Base-by-base conservation (phyloP, 2,888 invertebrate species). In the Chaetoderma sp. region DNA sequence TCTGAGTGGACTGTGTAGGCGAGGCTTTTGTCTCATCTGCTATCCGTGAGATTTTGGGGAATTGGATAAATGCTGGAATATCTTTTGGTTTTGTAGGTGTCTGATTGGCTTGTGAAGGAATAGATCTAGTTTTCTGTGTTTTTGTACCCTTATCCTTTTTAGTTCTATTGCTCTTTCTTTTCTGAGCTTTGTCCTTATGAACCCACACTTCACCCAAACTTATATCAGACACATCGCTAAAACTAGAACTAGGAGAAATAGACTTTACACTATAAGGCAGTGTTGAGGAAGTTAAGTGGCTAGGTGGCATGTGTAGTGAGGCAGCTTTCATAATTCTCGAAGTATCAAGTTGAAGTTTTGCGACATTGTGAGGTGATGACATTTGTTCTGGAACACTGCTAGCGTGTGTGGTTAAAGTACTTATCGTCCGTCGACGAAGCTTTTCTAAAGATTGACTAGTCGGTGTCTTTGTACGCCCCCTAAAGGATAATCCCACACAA, bases 1-100 rank as follows among this genome's bases (percentile, higher is more conserved):
- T 81, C 73, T 80, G 78, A 67, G 81, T 72, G 42, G 83, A 67
- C 71, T 70, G 28, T 55, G 44, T 65, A 18, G 64, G 61, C 10
- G 59, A 33, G 28, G 60, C 42, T 28, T 60, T 50, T 8, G 50
- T 45, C 50, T 72, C 72, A 68, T 64, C 64, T 4, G 72, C 64
- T 57, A 68, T 67, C 16, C 68, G 65, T 28, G 70, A 49, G 68
- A 72, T 70, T 42, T 68, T 63, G 50, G 55, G 66, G 30, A 72
- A 67, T 2, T 66, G 63, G n/a, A 68, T 50, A 66, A 72, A 72
- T 1, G 68, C 70, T 44, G n/a, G n/a, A n/a, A 72, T 63, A 49
- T 68, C 72, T 50, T 72, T 72, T 23, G 68, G 66, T 54, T 72
- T 72, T 39, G 42, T 36, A 1, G 54, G 45, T 33, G 59, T 45